Evolutionary conservation across 2,113 vertebrate genomes (phyloP), one percentile per base, ranked within the genome.

Genomic region (Meriones unguiculatus): DNA sequence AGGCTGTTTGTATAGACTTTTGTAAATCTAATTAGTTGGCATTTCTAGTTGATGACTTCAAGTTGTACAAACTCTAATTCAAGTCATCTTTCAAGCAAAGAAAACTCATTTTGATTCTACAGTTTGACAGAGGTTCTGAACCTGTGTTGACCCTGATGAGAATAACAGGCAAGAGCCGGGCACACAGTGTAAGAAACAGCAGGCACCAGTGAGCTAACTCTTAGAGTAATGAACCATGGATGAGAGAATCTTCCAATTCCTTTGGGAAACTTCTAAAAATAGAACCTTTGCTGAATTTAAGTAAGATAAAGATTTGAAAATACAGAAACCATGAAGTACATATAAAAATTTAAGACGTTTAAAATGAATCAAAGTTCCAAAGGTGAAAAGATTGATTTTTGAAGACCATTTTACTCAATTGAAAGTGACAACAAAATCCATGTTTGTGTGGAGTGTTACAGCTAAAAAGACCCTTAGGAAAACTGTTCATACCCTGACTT

Each of bases 81-180:
- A 88, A 86, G 84, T 91, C 95, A 94, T 85, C 76, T 90, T 94
- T 97, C 78, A 72, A 94, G 75, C 75, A 46, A 69, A 95, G 73
- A 97, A 97, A 97, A 95, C 73, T 97, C 59, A 92, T 94, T 96
- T 95, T 96, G 70, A 94, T 95, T 85, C 22, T 5, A 30, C 46
- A 28, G 28, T 92, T 93, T 98, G 97, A 98, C 96, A 98, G 97
- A 95, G 82, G 89, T 97, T 93, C 85, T 1, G n/a, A 70, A 82
- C 92, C 78, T 95, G 6, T 75, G 75, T 41, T 96, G 97, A 96
- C 82, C 91, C 94, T n/a, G 50, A 59, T 96, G 94, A 97, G 96
- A 97, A 73, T 95, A 95, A 88, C 30, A 95, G 80, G 91, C 88
- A 96, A 94, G 62, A 96, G n/a, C 25, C 72, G 50, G 73, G 82